These are phyloP conservation scores for Drosophila neocordata DNA, from an alignment of 1,140 invertebrate species.

Conservation along the genomic window DNA sequence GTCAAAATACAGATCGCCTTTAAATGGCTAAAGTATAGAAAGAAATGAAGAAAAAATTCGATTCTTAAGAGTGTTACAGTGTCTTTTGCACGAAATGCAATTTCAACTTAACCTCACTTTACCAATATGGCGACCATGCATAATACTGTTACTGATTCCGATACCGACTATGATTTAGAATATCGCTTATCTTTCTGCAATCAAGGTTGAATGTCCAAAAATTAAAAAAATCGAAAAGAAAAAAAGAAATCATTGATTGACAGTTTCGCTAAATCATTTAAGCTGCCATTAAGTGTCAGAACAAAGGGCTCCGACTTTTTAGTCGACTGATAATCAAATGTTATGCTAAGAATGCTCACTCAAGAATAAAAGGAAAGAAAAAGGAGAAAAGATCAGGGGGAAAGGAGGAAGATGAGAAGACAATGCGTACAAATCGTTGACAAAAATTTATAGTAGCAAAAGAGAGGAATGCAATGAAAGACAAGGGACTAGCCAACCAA, in stretches of 20 bases:
- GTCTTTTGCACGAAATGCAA: too few species aligned
- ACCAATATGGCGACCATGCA: neutral
- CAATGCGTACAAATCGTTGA: slow-evolving; percentile 82
- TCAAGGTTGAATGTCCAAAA: slow-evolving; percentile 9
- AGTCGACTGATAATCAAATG: slow-evolving; percentile 76
- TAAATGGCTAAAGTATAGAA: too few species aligned
- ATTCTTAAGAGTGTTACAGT: too few species aligned
- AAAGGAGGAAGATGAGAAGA: slow-evolving; percentile 34
- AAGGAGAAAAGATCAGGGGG: slow-evolving; percentile 2
- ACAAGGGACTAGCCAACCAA: neutral
- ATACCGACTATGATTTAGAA: slow-evolving; percentile 6
- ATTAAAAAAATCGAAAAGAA: neutral
- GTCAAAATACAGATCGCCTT: too few species aligned
- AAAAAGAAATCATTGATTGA: slow-evolving; percentile 54
- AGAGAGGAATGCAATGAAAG: slow-evolving; percentile 11
- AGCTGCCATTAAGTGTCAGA: slow-evolving; percentile 54
- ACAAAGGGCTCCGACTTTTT: slow-evolving; percentile 67
- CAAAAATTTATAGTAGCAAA: slow-evolving; percentile 82
- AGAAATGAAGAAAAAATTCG: too few species aligned
- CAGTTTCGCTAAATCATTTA: slow-evolving; percentile 73
- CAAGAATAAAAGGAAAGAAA: slow-evolving; percentile 23
- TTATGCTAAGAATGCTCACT: slow-evolving; percentile 70
- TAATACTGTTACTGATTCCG: neutral
- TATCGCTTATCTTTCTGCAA: slow-evolving; percentile 3
- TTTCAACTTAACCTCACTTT: neutral